These are phyloP conservation scores for Dissostichus mawsoni DNA, from an alignment of 2,113 vertebrate species.

Conservation along the genomic window DNA sequence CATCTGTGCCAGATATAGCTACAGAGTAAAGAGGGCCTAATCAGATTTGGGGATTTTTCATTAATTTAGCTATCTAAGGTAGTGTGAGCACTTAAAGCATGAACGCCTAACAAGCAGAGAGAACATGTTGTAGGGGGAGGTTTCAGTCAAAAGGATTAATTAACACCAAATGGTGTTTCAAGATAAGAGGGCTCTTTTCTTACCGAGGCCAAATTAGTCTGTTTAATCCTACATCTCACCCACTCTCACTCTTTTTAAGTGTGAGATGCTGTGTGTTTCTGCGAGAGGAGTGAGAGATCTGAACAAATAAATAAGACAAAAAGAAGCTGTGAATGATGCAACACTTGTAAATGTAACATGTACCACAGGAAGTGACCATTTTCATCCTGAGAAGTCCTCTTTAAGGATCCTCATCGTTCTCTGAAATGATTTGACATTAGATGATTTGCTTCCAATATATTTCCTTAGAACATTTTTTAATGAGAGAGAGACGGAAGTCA, in stretches of 20 bases:
- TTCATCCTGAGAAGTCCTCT: too few relatives aligned
- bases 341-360: too few relatives aligned
- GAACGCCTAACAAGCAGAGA: slow-evolving; percentile 65
- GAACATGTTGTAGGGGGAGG: slow-evolving; percentile 62
- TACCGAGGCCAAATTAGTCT: slow-evolving; percentile 70
- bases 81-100: slow-evolving; percentile 59
- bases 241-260: slow-evolving; percentile 50
- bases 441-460: too few relatives aligned
- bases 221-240: slow-evolving; percentile 69
- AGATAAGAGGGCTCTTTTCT: slow-evolving; percentile 72
- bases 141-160: slow-evolving; percentile 78
- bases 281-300: neutral
- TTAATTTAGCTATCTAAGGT: slow-evolving; percentile 52
- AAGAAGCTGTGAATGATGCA: too few relatives aligned
- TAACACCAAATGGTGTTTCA: slow-evolving; percentile 77
- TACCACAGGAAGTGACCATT: too few relatives aligned
- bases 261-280: neutral
- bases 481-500: too few relatives aligned
- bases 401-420: too few relatives aligned
- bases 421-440: too few relatives aligned
- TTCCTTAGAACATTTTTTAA: too few relatives aligned
- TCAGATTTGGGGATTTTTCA: slow-evolving; percentile 54
- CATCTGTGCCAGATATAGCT: slow-evolving; percentile 26
- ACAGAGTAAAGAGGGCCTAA: slow-evolving; percentile 31
- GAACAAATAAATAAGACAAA: too few relatives aligned